Evolutionary conservation across 2,113 vertebrate genomes (phyloP).

Genomic region (Chionodraco myersi): DNA sequence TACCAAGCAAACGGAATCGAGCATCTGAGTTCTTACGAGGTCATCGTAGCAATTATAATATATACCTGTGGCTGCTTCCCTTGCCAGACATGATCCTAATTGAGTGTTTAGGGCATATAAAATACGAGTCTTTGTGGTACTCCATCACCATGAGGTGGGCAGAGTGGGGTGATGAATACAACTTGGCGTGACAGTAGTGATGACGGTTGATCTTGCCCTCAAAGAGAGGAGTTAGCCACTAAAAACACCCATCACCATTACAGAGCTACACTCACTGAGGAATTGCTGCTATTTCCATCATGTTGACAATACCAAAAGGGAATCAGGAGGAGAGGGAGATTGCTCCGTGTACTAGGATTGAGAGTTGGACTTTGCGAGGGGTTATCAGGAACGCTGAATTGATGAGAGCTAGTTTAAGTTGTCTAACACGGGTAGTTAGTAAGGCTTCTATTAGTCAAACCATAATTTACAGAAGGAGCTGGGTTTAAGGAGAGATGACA

Average conservation of each 20-base stretch:
- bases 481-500: neutral
- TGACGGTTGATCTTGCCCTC: conserved; percentile 71
- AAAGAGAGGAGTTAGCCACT: conserved; percentile 74
- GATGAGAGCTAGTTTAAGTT: conserved; percentile 4
- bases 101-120: conserved; percentile 58
- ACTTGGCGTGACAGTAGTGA: conserved; percentile 70
- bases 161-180: conserved; percentile 70
- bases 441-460: neutral
- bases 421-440: neutral
- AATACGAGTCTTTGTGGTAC: conserved; percentile 58
- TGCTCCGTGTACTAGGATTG: conserved; percentile 30
- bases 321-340: conserved; percentile 63
- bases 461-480: too few relatives aligned
- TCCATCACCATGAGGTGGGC: conserved; percentile 65
- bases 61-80: conserved; percentile 35
- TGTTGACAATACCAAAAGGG: conserved; percentile 68
- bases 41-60: neutral
- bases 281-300: conserved; percentile 71
- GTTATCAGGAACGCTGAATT: conserved; percentile 11
- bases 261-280: conserved; percentile 62
- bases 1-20: too few relatives aligned
- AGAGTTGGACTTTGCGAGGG: conserved; percentile 29
- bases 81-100: conserved; percentile 62
- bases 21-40: too few relatives aligned
- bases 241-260: conserved; percentile 77